Evolutionary conservation across 2,888 invertebrate species (phyloP).

Genomic region (Sphaeridia pumilis): DNA sequence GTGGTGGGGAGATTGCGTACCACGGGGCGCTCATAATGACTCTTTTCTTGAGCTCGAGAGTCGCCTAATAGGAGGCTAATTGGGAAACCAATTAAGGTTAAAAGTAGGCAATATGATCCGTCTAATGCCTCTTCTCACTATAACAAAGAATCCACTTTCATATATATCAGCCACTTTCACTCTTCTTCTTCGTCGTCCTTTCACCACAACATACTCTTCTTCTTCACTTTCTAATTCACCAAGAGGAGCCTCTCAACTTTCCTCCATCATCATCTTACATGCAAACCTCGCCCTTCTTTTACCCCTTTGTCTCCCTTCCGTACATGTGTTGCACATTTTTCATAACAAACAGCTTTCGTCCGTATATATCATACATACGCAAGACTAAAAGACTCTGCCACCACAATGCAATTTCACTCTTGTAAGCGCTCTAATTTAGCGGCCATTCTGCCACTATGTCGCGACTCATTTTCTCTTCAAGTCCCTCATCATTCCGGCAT

Average conservation of each 20-base stretch:
- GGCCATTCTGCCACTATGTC: no score
- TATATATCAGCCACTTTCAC: background rate
- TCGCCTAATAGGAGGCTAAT: constrained; percentile 36
- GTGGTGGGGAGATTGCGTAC: constrained; percentile 10
- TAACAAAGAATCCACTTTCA: background rate
- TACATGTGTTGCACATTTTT: background rate
- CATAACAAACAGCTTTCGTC: no score
- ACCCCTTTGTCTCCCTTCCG: background rate
- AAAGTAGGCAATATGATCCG: constrained; percentile 36
- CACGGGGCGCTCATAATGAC: constrained; percentile 32
- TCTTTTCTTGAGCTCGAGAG: constrained; percentile 21
- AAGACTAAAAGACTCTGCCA: no score
- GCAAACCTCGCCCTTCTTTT: background rate
- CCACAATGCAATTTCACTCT: no score
- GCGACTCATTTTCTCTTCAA: no score
- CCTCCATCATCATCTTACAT: constrained; percentile 1
- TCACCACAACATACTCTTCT: constrained; percentile 13
- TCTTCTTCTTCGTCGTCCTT: background rate
- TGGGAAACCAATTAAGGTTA: constrained; percentile 36
- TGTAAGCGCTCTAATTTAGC: no score
- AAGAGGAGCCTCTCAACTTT: background rate
- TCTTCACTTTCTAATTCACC: constrained; percentile 10
- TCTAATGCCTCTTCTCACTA: constrained; percentile 26
- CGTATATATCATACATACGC: no score
- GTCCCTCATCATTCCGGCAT: no score